phyloP scores from a whole-genome alignment of 2,113 vertebrate genomes.

The Ophthalmolycus amberensis region DNA sequence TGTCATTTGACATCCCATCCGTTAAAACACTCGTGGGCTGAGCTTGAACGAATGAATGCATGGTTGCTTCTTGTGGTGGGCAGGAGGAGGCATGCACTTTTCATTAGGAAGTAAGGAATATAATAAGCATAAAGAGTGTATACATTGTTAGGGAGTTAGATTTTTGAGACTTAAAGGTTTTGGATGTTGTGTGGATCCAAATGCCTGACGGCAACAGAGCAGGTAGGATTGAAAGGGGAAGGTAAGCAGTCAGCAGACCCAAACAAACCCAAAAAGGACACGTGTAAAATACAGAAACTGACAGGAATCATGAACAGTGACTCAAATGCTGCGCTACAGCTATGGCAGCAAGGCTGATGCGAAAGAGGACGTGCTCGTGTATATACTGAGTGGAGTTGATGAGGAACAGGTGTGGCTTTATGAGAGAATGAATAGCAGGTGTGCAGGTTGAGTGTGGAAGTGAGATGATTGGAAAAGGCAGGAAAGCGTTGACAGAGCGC shows the following conservation, averaged over 20 bases:
- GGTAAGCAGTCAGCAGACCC: neutral
- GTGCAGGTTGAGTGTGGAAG: constrained; percentile 21
- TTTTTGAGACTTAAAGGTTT: constrained; percentile 3
- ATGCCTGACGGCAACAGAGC: neutral
- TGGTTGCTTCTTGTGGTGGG: neutral
- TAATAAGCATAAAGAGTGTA: neutral
- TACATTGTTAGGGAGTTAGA: neutral
- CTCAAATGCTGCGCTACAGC: accelerated
- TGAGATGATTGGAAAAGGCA: constrained; percentile 1
- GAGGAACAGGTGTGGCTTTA: constrained; percentile 9
- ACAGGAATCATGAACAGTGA: neutral
- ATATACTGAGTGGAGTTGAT: neutral
- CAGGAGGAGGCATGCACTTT: neutral
- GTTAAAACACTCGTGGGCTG: constrained; percentile 30
- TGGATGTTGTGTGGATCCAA: neutral
- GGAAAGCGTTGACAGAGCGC: neutral
- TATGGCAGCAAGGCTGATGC: neutral
- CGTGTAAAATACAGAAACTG: neutral
- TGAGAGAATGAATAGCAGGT: constrained; percentile 31
- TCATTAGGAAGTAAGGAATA: neutral
- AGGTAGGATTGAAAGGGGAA: neutral
- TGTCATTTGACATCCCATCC: constrained; percentile 59
- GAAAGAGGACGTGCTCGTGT: neutral
- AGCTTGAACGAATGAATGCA: constrained; percentile 23
- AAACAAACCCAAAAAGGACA: constrained; percentile 10